Conservation (phyloP, 1,140 invertebrate genomes). For the Schlechtendalia chinensis region DNA sequence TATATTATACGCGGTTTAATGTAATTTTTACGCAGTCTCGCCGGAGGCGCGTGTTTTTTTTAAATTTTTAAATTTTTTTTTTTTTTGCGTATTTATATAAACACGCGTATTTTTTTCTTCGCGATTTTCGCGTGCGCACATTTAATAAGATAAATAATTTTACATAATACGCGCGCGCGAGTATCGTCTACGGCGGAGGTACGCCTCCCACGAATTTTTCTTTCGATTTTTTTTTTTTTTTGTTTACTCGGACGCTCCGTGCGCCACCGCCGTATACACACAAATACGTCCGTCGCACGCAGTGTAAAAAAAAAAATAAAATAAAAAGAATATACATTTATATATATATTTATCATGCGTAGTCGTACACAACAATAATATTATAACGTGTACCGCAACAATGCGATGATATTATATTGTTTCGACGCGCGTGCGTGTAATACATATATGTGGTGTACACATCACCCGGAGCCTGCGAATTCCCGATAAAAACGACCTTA, state of each 20-base stretch:
- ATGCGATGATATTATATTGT: conserved; percentile 3
- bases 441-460: too few relatives aligned
- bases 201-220: conserved; percentile 23
- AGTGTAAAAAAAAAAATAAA: background rate
- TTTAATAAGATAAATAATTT: background rate
- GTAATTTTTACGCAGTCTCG: background rate
- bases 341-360: too few relatives aligned
- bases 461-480: background rate
- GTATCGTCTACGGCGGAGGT: background rate
- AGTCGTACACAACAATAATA: conserved; percentile 7
- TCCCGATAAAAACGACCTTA: background rate
- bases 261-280: too few relatives aligned
- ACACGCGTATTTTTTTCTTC: background rate
- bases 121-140: background rate
- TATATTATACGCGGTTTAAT: too few relatives aligned
- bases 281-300: background rate
- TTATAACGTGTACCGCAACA: background rate
- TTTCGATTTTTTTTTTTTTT: conserved; percentile 9
- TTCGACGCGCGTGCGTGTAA: background rate
- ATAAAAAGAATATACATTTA: too few relatives aligned
- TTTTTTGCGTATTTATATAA: too few relatives aligned
- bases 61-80: too few relatives aligned
- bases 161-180: background rate
- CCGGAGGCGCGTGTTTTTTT: background rate
- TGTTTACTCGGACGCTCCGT: background rate